phyloP scores from a whole-genome alignment of 1,140 invertebrate genomes.

The Yoshiicerus persimilis region DNA sequence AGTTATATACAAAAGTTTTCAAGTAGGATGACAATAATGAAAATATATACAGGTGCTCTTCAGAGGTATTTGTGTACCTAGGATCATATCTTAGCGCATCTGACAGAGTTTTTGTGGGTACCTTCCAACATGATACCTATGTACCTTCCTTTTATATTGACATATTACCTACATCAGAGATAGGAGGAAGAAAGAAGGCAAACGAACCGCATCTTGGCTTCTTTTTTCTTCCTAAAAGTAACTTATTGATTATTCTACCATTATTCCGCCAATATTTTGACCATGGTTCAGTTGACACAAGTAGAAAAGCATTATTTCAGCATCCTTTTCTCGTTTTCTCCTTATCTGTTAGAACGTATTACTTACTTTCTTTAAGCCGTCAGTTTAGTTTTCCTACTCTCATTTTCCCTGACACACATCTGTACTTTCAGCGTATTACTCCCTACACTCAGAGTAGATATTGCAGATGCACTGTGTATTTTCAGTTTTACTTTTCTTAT shows the following conservation, averaged over 20 bases:
- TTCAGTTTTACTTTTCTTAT: not conserved
- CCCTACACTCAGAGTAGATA: not conserved
- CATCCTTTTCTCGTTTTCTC: not conserved
- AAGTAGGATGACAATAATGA: too few relatives aligned
- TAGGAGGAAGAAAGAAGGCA: not conserved
- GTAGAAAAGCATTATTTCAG: not conserved
- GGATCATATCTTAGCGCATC: too few relatives aligned
- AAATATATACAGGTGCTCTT: too few relatives aligned
- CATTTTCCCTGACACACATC: not conserved
- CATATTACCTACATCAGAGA: not conserved
- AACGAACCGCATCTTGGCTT: not conserved
- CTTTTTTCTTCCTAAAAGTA: not conserved
- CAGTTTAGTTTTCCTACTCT: not conserved
- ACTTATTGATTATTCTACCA: constrained; percentile 2
- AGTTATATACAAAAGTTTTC: not conserved
- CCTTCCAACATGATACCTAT: not conserved
- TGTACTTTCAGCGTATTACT: not conserved
- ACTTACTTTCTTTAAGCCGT: not conserved
- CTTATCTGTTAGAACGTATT: not conserved
- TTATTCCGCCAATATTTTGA: constrained; percentile 18
- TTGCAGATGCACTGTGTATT: not conserved
- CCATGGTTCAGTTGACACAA: not conserved
- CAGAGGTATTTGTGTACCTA: too few relatives aligned
- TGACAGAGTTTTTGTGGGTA: too few relatives aligned
- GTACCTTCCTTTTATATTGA: not conserved